These are phyloP conservation scores for Plebejus anna DNA, from an alignment of 2,888 invertebrate species.

Conservation along the genomic window DNA sequence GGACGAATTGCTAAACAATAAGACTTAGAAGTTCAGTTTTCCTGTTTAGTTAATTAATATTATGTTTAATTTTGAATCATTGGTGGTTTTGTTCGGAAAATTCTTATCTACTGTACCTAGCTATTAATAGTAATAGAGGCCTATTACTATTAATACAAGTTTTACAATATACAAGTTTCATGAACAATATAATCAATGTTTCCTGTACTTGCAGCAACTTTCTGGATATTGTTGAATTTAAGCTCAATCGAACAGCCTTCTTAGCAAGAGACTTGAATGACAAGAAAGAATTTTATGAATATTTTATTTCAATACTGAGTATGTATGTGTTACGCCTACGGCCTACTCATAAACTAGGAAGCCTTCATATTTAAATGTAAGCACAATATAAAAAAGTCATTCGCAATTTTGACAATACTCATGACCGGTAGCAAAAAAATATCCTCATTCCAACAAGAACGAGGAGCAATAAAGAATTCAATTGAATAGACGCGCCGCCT, in stretches of 20 bases:
- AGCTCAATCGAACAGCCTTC: too few species aligned
- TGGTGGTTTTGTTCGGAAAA: not conserved
- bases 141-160: not conserved
- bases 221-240: too few species aligned
- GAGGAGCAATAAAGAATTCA: conserved; percentile 26
- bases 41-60: not conserved
- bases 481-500: conserved; percentile 29
- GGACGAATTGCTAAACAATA: conserved; percentile 6
- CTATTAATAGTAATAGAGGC: not conserved
- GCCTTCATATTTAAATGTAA: not conserved
- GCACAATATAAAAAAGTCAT: not conserved
- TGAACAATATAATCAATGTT: too few species aligned
- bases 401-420: not conserved
- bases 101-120: not conserved
- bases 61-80: not conserved
- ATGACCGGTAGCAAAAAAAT: not conserved
- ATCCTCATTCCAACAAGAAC: conserved; percentile 21
- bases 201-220: too few species aligned
- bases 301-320: not conserved
- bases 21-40: not conserved
- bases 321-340: not conserved
- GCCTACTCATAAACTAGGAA: not conserved
- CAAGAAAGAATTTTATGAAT: not conserved
- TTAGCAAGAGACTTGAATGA: not conserved
- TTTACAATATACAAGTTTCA: too few species aligned